phyloP scores from a whole-genome alignment of 37 sponge, comb jelly and placozoan genomes.

The Chondrosia reniformis region DNA sequence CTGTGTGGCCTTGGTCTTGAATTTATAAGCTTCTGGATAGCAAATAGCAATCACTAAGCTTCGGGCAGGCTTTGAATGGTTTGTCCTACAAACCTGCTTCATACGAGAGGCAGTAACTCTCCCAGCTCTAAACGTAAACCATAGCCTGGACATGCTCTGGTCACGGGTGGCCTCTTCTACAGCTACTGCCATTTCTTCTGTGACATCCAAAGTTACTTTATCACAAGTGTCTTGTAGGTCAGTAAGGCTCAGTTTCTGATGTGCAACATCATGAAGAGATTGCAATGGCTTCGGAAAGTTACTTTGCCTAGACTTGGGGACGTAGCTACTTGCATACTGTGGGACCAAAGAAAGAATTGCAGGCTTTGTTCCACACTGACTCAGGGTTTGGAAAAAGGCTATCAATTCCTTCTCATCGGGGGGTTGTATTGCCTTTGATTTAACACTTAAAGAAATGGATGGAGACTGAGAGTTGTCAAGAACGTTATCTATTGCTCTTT shows the following conservation, averaged over 20 bases:
- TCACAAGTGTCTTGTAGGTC: constrained; percentile 16
- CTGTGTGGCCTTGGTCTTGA: constrained; percentile 1
- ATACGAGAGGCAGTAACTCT: constrained; percentile 35
- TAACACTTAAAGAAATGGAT: neutral
- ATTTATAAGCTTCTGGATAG: constrained; percentile 21
- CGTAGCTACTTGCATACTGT: constrained; percentile 12
- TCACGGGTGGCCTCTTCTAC: constrained; percentile 22
- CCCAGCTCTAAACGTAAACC: constrained; percentile 33
- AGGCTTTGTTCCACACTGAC: constrained; percentile 1
- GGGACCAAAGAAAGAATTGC: constrained; percentile 31
- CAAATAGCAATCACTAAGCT: constrained; percentile 26
- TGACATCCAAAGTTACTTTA: constrained; percentile 2
- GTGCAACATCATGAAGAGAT: neutral
- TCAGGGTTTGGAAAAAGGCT: neutral
- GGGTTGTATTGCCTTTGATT: neutral
- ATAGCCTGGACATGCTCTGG: constrained; percentile 13
- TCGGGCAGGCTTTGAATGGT: constrained; percentile 9
- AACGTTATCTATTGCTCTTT: constrained; percentile 1
- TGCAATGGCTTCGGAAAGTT: constrained; percentile 19
- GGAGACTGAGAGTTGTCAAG: neutral
- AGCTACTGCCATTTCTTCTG: neutral
- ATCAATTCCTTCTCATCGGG: constrained; percentile 4
- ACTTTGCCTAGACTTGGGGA: constrained; percentile 1
- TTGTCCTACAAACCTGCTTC: constrained; percentile 17
- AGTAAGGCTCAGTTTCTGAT: neutral